Conservation (phyloP, 2,797 vertebrate species). For the Labroides dimidiatus region DNA sequence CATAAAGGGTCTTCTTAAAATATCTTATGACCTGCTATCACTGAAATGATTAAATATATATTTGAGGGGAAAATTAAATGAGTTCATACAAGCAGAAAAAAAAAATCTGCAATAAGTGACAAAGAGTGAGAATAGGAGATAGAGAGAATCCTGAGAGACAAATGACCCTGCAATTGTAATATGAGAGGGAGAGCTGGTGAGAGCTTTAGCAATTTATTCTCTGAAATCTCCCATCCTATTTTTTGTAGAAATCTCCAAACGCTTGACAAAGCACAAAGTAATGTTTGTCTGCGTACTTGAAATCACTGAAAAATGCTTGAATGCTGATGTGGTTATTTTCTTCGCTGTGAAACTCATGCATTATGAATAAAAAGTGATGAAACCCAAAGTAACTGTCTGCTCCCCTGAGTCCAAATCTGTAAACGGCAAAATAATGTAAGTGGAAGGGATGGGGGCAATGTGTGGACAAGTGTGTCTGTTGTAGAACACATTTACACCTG, state of each 20-base stretch:
- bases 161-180: conserved; percentile 45
- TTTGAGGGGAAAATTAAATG: conserved; percentile 16
- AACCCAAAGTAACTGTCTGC: conserved; percentile 70
- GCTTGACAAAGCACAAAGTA: conserved; percentile 71
- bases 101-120: not conserved
- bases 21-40: conserved; percentile 4
- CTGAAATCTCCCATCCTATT: conserved; percentile 39
- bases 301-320: conserved; percentile 65
- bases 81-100: conserved; percentile 1
- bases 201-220: conserved; percentile 50
- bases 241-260: conserved; percentile 54
- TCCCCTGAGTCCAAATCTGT: conserved; percentile 48
- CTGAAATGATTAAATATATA: conserved; percentile 22
- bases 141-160: conserved; percentile 37
- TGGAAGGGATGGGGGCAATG: conserved; percentile 17
- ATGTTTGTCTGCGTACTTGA: conserved; percentile 62
- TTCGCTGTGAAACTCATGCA: conserved; percentile 64
- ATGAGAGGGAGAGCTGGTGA: conserved; percentile 23
- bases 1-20: conserved; percentile 23
- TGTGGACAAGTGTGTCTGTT: conserved; percentile 48
- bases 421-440: conserved; percentile 51
- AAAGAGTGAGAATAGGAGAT: conserved; percentile 1
- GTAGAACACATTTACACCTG: conserved; percentile 27
- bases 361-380: conserved; percentile 78
- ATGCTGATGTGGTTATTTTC: conserved; percentile 74